Evolutionary conservation across 2,888 invertebrate species (phyloP).

Genomic region (Hartigia nigra): DNA sequence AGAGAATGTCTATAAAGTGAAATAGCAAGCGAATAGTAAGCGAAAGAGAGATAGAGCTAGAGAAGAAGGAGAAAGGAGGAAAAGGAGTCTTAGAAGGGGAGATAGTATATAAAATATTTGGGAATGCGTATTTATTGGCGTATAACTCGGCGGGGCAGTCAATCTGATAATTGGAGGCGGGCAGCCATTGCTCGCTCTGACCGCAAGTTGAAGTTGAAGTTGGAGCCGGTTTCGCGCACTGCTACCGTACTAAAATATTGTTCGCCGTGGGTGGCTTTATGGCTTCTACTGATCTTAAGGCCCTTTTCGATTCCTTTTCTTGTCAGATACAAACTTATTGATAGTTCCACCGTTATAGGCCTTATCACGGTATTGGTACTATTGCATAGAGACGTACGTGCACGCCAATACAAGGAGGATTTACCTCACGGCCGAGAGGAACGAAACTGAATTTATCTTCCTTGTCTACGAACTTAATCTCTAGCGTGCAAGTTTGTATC

Average conservation of each 20-base stretch:
- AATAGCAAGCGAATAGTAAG: not conserved
- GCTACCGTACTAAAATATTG: conserved; percentile 63
- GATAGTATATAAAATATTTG: conserved; percentile 45
- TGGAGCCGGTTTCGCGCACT: conserved; percentile 54
- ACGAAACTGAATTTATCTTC: conserved; percentile 1
- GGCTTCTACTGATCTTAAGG: conserved; percentile 53
- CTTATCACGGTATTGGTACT: not conserved
- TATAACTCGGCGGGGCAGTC: conserved; percentile 40
- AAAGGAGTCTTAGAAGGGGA: conserved; percentile 18
- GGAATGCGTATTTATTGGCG: conserved; percentile 42
- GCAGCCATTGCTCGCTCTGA: conserved; percentile 25
- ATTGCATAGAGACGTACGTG: not conserved
- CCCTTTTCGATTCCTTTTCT: conserved; percentile 51
- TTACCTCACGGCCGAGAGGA: not conserved
- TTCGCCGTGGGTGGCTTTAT: conserved; percentile 63
- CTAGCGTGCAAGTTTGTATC: not conserved
- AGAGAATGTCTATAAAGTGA: conserved; percentile 11
- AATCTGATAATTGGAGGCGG: conserved; percentile 53
- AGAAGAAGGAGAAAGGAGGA: conserved; percentile 23
- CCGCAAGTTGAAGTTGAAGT: conserved; percentile 33
- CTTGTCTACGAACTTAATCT: conserved; percentile 2
- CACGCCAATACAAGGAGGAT: not conserved
- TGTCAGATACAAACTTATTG: conserved; percentile 58
- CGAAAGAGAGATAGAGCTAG: conserved; percentile 15
- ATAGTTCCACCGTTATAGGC: conserved; percentile 39